These are phyloP conservation scores for Gorsachius goisagi DNA, from an alignment of 2,113 vertebrate genomes.

Conservation along the genomic window DNA sequence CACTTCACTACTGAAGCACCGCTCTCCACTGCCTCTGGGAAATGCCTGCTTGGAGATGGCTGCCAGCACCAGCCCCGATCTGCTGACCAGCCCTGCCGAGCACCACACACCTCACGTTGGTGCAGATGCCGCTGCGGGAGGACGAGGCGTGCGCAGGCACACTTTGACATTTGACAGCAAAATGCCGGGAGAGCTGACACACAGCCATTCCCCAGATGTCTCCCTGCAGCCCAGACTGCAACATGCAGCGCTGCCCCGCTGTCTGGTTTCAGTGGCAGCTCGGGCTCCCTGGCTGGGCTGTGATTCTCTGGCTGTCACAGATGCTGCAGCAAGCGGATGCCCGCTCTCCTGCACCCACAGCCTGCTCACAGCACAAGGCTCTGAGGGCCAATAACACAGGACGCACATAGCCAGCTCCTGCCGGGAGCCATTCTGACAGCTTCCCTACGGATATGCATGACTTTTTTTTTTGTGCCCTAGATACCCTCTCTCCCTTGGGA, in stretches of 20 bases:
- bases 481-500: background rate
- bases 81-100: background rate
- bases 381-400: background rate
- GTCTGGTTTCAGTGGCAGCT: background rate
- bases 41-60: background rate
- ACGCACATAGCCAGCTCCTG: background rate
- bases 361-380: background rate
- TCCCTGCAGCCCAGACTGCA: background rate
- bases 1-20: background rate
- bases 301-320: background rate
- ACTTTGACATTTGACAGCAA: slow-evolving; percentile 15
- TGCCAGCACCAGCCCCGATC: background rate
- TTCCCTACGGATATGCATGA: background rate
- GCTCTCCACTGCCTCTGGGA: background rate
- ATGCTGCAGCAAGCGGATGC: background rate
- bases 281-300: accelerated
- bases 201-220: background rate
- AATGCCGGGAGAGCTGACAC: background rate
- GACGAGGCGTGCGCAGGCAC: background rate
- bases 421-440: background rate
- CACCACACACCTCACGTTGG: background rate
- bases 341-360: background rate
- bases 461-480: background rate
- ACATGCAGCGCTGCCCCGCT: background rate
- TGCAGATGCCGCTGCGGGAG: slow-evolving; percentile 17